Conservation (phyloP, 2,888 invertebrate species). For the Cephus nigrinus region DNA sequence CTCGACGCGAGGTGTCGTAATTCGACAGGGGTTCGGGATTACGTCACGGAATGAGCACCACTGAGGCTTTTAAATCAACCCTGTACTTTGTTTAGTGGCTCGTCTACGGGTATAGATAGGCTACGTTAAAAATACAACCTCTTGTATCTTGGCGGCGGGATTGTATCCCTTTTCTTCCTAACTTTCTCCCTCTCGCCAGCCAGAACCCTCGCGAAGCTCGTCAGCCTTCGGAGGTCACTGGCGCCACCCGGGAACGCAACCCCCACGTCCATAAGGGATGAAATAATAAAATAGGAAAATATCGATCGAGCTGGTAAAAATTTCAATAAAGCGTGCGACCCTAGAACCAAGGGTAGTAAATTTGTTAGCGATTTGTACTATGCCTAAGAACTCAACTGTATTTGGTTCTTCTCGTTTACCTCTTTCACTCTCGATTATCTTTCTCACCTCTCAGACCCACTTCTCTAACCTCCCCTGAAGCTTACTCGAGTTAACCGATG, state of each 20-base stretch:
- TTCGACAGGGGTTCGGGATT: background rate
- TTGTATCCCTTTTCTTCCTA: too few relatives aligned
- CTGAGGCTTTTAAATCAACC: slow-evolving; percentile 21
- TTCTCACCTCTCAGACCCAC: background rate
- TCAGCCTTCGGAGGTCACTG: too few relatives aligned
- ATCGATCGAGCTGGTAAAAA: too few relatives aligned
- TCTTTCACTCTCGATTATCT: background rate
- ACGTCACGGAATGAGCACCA: background rate
- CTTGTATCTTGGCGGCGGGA: too few relatives aligned
- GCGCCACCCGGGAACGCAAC: too few relatives aligned
- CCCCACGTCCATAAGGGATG: too few relatives aligned
- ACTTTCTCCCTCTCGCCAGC: background rate
- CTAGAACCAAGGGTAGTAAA: too few relatives aligned
- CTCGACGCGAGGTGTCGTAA: background rate
- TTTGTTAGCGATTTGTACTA: too few relatives aligned
- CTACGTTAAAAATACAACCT: slow-evolving; percentile 25
- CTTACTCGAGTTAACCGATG: background rate
- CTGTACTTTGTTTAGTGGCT: slow-evolving; percentile 8
- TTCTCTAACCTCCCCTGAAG: background rate
- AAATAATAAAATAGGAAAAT: too few relatives aligned
- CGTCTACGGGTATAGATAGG: slow-evolving; percentile 14
- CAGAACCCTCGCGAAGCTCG: background rate
- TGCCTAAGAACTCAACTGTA: background rate
- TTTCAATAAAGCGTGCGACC: too few relatives aligned
- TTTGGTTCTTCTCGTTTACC: background rate